A percentile compares a stretch with the other conserved stretches of the same genome.
These are phyloP conservation scores for Sparidentex hasta DNA, from an alignment of 2,797 vertebrate genomes.

Conservation along the genomic window DNA sequence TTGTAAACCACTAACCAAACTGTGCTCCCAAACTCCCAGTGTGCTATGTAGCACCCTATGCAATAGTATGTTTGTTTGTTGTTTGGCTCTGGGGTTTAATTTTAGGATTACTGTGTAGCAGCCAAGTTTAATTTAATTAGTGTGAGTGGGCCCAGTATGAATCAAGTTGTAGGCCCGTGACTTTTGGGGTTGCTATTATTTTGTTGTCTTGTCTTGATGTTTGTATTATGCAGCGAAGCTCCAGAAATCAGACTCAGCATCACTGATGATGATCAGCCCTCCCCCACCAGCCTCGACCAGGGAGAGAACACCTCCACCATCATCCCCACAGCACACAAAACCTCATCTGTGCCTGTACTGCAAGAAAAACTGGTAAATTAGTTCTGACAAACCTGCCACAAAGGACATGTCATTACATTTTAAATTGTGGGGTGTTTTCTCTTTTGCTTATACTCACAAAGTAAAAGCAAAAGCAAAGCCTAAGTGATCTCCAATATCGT, in stretches of 20 bases:
- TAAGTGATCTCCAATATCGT: not conserved
- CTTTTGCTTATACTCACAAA: not conserved
- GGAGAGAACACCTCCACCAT: constrained; percentile 24
- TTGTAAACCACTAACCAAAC: too few relatives aligned
- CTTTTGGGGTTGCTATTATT: not conserved
- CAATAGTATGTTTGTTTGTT: not conserved
- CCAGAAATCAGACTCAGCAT: constrained; percentile 76
- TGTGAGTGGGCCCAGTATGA: not conserved
- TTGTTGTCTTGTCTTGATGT: not conserved
- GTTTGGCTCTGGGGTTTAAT: not conserved
- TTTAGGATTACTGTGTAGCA: not conserved
- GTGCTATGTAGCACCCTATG: not conserved
- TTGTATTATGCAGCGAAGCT: constrained; percentile 71
- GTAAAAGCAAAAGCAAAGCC: not conserved
- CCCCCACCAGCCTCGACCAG: constrained; percentile 82
- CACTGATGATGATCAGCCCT: constrained; percentile 75
- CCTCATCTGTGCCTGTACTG: constrained; percentile 38
- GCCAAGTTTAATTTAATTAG: not conserved
- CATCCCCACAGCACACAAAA: constrained; percentile 31
- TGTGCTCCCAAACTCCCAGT: not conserved
- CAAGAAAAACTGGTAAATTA: constrained; percentile 55
- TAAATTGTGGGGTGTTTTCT: not conserved
- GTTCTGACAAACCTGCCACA: not conserved
- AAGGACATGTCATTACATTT: not conserved
- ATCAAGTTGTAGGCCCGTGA: too few relatives aligned